Evolutionary conservation across 2,797 vertebrate species (phyloP).

Genomic region (Morelia viridis): DNA sequence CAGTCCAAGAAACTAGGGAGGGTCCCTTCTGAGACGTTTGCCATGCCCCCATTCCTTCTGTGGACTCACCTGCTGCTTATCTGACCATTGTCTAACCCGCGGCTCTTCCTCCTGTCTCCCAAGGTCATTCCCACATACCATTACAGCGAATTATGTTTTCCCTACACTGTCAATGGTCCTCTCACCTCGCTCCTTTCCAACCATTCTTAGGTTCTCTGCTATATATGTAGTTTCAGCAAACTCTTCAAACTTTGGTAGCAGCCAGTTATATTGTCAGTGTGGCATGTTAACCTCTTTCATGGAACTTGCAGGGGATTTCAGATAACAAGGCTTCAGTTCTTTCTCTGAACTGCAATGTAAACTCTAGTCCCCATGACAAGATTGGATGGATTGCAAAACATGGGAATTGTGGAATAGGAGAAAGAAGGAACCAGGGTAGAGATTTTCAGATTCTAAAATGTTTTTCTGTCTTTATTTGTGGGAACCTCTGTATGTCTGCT

Average conservation of each 20-base stretch:
- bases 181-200: background rate
- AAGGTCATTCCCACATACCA: background rate
- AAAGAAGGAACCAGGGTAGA: background rate
- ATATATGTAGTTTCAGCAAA: background rate
- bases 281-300: background rate
- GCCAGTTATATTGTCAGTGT: background rate
- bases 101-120: background rate
- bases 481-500: background rate
- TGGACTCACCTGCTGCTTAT: background rate
- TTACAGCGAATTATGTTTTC: background rate
- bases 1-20: background rate
- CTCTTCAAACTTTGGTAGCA: background rate
- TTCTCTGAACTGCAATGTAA: background rate
- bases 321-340: background rate
- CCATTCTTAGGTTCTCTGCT: background rate
- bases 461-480: background rate
- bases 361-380: background rate
- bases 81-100: background rate
- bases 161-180: background rate
- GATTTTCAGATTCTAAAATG: background rate
- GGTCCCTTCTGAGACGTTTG: background rate
- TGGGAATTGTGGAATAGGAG: background rate
- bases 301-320: background rate
- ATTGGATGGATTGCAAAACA: background rate
- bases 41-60: background rate